A percentile compares a stretch with the other conserved stretches of the same genome.
phyloP scores from a whole-genome alignment of 2,113 vertebrate genomes.

The Anthoscopus minutus region DNA sequence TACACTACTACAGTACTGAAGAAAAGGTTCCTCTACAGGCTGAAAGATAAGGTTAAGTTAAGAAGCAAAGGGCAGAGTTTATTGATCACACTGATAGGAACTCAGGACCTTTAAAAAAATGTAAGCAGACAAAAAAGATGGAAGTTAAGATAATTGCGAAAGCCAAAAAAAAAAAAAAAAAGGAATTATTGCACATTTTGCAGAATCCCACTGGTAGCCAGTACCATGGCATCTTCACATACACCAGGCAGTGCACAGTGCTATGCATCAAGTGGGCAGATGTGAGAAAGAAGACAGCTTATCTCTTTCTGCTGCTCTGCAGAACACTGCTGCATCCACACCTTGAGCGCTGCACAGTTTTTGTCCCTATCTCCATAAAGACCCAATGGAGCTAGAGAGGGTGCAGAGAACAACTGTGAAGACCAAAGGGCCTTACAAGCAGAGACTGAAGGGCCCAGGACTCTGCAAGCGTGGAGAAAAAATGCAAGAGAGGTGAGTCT shows the following conservation, averaged over 20 bases:
- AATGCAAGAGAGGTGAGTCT: not conserved
- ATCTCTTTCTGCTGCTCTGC: not conserved
- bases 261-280: not conserved
- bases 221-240: not conserved
- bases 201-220: not conserved
- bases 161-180: not conserved
- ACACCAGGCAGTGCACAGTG: not conserved
- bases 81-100: not conserved
- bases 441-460: not conserved
- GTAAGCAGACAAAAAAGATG: not conserved
- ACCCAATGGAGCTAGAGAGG: not conserved
- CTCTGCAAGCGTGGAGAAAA: not conserved
- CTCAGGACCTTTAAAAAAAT: not conserved
- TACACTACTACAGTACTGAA: not conserved
- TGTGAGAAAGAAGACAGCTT: not conserved
- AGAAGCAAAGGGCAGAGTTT: not conserved
- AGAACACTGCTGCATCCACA: not conserved
- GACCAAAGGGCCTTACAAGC: not conserved
- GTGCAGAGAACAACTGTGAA: not conserved
- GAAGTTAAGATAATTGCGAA: not conserved
- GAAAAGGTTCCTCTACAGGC: not conserved
- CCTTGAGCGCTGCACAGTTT: not conserved
- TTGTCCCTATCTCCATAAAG: not conserved
- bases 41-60: not conserved
- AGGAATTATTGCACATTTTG: not conserved